phyloP scores from a whole-genome alignment of 1,140 invertebrate genomes.

The Cotesia typhae region DNA sequence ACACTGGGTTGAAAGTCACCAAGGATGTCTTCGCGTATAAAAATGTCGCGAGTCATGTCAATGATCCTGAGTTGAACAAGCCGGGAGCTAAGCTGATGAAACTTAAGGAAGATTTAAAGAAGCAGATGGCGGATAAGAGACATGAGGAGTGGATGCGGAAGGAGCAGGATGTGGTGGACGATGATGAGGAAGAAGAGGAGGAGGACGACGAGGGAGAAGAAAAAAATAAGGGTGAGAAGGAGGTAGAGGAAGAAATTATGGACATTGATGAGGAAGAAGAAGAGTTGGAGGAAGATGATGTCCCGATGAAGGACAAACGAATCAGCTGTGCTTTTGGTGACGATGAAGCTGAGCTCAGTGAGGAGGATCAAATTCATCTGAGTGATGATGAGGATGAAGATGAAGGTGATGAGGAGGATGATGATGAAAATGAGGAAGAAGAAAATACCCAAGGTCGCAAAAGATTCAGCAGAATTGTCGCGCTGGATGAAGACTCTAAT shows the following conservation, averaged over 20 bases:
- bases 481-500: slow-evolving; percentile 53
- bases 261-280: slow-evolving; percentile 44
- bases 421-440: slow-evolving; percentile 50
- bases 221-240: slow-evolving; percentile 45
- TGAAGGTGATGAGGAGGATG: slow-evolving; percentile 50
- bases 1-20: slow-evolving; percentile 48
- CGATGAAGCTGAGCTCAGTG: slow-evolving; percentile 61
- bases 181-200: slow-evolving; percentile 41
- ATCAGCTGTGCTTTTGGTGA: slow-evolving; percentile 52
- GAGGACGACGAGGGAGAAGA: slow-evolving; percentile 37
- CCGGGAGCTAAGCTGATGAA: slow-evolving; percentile 71
- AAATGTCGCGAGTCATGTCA: slow-evolving; percentile 44
- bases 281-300: slow-evolving; percentile 48
- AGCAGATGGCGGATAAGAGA: slow-evolving; percentile 71
- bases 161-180: slow-evolving; percentile 41
- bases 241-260: slow-evolving; percentile 43
- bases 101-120: slow-evolving; percentile 71
- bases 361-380: slow-evolving; percentile 48
- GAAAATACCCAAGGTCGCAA: slow-evolving; percentile 48
- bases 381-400: slow-evolving; percentile 52
- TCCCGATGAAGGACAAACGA: slow-evolving; percentile 45
- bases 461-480: slow-evolving; percentile 53
- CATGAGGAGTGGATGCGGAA: slow-evolving; percentile 54
- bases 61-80: slow-evolving; percentile 59
- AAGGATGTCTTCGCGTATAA: slow-evolving; percentile 56